Evolutionary conservation across 2,888 invertebrate genomes (phyloP), one percentile per base, ranked within the genome.

Genomic region (Drosophila vallismaia): DNA sequence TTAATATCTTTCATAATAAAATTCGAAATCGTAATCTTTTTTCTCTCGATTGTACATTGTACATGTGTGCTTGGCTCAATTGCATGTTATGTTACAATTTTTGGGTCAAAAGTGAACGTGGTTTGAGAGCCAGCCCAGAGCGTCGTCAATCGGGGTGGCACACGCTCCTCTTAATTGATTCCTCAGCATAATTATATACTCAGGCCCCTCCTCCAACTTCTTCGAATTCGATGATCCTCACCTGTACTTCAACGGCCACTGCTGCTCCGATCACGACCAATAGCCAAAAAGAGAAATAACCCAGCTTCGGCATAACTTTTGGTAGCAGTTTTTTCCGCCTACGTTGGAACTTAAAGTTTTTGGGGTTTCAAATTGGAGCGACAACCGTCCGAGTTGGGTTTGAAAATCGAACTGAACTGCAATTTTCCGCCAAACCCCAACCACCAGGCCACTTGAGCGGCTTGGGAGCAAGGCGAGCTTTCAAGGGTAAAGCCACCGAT

Each of bases 21-120:
- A 42, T 19, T 6, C 2, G 7, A 12, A 7, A 14, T 0, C 1
- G 9, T 4, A 44, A 44, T 24, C 4, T 10, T 44, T 44, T 44
- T 44, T 44, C 19, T 19, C 19, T 19, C 19, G 19, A 19, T 19
- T 10, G 9, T 26, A 24, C 24, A 38, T 59, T 60, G 36, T 52
- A 19, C 26, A 29, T 69, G 48, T 49, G 31, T 58, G 38, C 71
- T 31, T 74, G 74, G 63, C 55, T 67, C 73, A 77, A 77, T 83
- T 82, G 81, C 86, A 79, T 72, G 88, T 44, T 70, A 79, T 72
- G 88, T 44, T 70, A 83, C 87, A 85, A 74, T 86, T 91, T 90
- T 89, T 91, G 88, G 90, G 90, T 91, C 91, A 91, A 89, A 91
- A 91, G 90, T 89, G 91, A 91, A 88, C 87, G 90, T 89, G 64